These are phyloP conservation scores for Crotalus horridus DNA, from an alignment of 2,113 vertebrate species.

Conservation along the genomic window DNA sequence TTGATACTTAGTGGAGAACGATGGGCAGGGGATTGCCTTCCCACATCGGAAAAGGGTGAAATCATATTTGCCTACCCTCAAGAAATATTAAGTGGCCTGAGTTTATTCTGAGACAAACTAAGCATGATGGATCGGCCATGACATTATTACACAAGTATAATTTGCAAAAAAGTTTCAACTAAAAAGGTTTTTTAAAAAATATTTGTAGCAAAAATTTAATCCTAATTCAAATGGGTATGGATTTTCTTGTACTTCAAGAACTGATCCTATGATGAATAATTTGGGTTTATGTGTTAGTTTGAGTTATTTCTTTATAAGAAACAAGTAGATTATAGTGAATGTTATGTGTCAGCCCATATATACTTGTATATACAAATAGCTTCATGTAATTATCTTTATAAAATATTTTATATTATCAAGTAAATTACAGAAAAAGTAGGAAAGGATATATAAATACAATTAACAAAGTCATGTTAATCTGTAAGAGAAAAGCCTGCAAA, in stretches of 20 bases:
- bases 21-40: neutral
- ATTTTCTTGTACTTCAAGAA: neutral
- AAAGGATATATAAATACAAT: neutral
- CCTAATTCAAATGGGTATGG: neutral
- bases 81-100: neutral
- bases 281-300: neutral
- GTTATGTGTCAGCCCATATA: neutral
- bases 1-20: neutral
- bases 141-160: conserved; percentile 43
- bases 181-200: conserved; percentile 49
- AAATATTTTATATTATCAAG: neutral
- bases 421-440: neutral
- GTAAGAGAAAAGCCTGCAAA: neutral
- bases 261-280: neutral
- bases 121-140: neutral
- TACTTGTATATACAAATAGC: neutral
- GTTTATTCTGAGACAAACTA: neutral
- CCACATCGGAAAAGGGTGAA: neutral
- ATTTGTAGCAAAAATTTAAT: neutral
- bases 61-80: neutral
- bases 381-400: neutral
- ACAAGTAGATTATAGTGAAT: neutral
- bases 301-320: neutral
- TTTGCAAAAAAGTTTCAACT: conserved; percentile 48
- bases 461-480: neutral